Evolutionary conservation across 1,140 invertebrate species (phyloP).

Genomic region (Drosophila teissieri): DNA sequence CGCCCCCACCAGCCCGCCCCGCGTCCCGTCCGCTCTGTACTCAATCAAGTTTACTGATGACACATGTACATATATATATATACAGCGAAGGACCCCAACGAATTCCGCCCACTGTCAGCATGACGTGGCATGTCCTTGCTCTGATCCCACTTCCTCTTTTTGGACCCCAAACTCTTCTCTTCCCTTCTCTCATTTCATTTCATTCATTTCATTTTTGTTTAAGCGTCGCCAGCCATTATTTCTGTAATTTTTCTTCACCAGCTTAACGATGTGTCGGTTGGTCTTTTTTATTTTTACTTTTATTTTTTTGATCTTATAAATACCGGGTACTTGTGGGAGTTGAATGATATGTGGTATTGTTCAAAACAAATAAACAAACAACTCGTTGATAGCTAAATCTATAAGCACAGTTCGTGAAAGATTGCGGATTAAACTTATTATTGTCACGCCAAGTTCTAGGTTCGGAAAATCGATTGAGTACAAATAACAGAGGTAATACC

Average conservation of each 20-base stretch:
- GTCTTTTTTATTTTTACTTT: slow-evolving; percentile 30
- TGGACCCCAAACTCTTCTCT: slow-evolving; percentile 2
- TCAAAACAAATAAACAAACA: slow-evolving; percentile 1
- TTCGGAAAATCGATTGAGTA: neutral
- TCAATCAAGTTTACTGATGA: slow-evolving; percentile 59
- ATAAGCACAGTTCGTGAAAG: neutral
- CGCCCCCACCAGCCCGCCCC: neutral
- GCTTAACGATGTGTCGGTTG: slow-evolving; percentile 55
- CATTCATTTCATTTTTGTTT: slow-evolving; percentile 58
- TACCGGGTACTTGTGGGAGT: slow-evolving; percentile 11
- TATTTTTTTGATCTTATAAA: neutral
- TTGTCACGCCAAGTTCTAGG: slow-evolving; percentile 15
- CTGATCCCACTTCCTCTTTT: slow-evolving; percentile 41
- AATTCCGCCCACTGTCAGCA: slow-evolving; percentile 50
- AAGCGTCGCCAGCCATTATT: slow-evolving; percentile 59
- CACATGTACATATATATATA: slow-evolving; percentile 30
- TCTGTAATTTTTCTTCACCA: slow-evolving; percentile 44
- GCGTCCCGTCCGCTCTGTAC: slow-evolving; percentile 6
- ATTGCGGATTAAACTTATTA: slow-evolving; percentile 7
- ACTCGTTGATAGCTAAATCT: neutral
- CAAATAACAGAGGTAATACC: neutral
- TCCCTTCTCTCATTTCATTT: slow-evolving; percentile 25
- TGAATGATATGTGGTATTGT: slow-evolving; percentile 8
- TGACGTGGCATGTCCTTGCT: slow-evolving; percentile 58
- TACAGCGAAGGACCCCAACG: slow-evolving; percentile 10